Percentiles rank a stretch among this genome's conserved stretches.
These are phyloP conservation scores for Scelioninae gen. 2 DNA, from an alignment of 2,888 invertebrate species.

Conservation along the genomic window DNA sequence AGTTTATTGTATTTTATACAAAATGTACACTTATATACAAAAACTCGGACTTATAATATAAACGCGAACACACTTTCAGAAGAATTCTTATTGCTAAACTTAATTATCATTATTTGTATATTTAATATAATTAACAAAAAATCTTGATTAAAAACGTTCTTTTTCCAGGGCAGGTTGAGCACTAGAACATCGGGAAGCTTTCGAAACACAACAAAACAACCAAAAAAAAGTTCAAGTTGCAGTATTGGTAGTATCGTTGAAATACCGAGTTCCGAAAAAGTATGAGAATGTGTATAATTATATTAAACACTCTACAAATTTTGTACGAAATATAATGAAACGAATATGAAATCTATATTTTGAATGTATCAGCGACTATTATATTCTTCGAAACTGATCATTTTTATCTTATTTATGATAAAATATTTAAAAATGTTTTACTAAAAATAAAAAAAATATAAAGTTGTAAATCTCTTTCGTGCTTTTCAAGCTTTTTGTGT, in stretches of 20 bases:
- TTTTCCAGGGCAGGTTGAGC: conserved; percentile 61
- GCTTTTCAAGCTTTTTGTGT: conserved; percentile 47
- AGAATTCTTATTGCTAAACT: background rate
- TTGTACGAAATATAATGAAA: conserved; percentile 29
- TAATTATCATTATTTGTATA: conserved; percentile 11
- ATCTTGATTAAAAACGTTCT: conserved; percentile 14
- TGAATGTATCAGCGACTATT: conserved; percentile 16
- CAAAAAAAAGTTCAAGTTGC: conserved; percentile 70
- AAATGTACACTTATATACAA: conserved; percentile 38
- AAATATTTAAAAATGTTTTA: conserved; percentile 10
- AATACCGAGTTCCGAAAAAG: conserved; percentile 69
- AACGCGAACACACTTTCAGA: conserved; percentile 20
- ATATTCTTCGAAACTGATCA: conserved; percentile 14
- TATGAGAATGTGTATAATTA: conserved; percentile 55
- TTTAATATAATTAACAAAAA: conserved; percentile 4
- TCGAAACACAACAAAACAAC: conserved; percentile 59
- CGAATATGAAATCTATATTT: conserved; percentile 30
- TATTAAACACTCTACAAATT: conserved; percentile 7
- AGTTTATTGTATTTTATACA: conserved; percentile 18
- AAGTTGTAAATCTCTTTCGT: conserved; percentile 28
- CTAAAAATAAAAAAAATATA: conserved; percentile 2
- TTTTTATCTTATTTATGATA: conserved; percentile 29
- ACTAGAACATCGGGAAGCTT: conserved; percentile 65
- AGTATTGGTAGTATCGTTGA: conserved; percentile 72
- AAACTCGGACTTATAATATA: conserved; percentile 14